Evolutionary conservation across 2,888 invertebrate genomes (phyloP).

Genomic region (Sphecodes monilicornis): DNA sequence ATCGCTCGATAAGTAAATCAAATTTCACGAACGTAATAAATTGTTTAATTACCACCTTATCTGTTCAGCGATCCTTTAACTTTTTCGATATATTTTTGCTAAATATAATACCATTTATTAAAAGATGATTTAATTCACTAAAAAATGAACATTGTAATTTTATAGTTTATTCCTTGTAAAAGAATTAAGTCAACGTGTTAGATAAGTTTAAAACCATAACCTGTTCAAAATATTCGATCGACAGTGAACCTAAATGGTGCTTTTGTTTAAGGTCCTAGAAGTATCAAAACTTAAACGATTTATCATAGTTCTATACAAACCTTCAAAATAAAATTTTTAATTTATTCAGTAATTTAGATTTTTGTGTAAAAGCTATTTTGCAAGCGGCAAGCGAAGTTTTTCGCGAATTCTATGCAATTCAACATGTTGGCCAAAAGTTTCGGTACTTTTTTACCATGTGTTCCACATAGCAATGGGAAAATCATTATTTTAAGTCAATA

Average conservation of each 20-base stretch:
- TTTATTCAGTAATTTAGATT: neutral
- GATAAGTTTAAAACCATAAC: too few relatives aligned
- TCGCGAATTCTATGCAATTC: too few relatives aligned
- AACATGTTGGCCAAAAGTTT: too few relatives aligned
- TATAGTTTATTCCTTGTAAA: neutral
- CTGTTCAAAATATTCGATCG: too few relatives aligned
- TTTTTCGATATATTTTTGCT: neutral
- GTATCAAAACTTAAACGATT: too few relatives aligned
- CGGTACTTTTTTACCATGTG: too few relatives aligned
- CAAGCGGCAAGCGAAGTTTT: neutral
- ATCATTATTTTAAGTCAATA: neutral
- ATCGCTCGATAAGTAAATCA: slow-evolving; percentile 5
- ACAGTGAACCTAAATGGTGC: too few relatives aligned
- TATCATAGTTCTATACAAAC: neutral
- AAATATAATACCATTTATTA: neutral
- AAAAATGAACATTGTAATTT: neutral
- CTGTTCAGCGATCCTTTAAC: neutral
- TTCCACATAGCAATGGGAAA: neutral
- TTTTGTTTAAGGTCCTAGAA: too few relatives aligned
- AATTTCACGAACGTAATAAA: neutral
- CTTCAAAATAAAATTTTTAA: neutral
- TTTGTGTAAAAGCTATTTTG: neutral
- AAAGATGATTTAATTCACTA: neutral
- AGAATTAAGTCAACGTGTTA: neutral
- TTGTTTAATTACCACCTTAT: neutral